Evolutionary conservation across 2,113 vertebrate species (phyloP).

Genomic region (Mohoua ochrocephala): DNA sequence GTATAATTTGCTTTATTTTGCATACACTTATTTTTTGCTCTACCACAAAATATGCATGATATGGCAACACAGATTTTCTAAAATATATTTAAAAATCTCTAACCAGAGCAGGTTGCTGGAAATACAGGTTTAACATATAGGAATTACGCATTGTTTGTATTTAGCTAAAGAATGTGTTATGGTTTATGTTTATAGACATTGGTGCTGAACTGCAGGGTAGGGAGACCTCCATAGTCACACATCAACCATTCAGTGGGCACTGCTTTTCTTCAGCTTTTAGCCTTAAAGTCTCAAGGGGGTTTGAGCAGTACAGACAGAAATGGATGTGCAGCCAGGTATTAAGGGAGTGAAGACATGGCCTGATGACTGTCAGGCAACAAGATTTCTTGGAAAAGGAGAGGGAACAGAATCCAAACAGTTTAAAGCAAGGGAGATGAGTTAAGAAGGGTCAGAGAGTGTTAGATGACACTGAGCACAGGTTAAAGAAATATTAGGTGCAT

Average conservation of each 20-base stretch:
- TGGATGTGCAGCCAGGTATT: background rate
- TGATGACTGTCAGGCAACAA: background rate
- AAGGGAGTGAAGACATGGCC: background rate
- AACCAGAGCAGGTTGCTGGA: background rate
- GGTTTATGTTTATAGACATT: background rate
- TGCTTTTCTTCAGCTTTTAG: background rate
- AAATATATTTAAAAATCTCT: background rate
- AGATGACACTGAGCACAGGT: background rate
- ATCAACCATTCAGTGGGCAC: background rate
- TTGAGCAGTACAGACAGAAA: background rate
- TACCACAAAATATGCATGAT: fast-evolving
- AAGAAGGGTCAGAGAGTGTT: background rate
- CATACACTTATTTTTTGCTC: background rate
- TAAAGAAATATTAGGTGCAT: background rate
- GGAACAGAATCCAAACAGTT: background rate
- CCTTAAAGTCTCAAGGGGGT: background rate
- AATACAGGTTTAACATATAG: fast-evolving
- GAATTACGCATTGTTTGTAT: background rate
- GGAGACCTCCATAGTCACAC: background rate
- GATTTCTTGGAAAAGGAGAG: background rate
- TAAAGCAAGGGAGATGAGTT: background rate
- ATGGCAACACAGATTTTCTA: background rate
- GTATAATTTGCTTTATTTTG: background rate
- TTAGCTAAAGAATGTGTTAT: background rate
- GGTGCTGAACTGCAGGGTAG: background rate